These are phyloP conservation scores for Pristionchus arcanus DNA, from an alignment of 2,888 invertebrate genomes.

Conservation along the genomic window DNA sequence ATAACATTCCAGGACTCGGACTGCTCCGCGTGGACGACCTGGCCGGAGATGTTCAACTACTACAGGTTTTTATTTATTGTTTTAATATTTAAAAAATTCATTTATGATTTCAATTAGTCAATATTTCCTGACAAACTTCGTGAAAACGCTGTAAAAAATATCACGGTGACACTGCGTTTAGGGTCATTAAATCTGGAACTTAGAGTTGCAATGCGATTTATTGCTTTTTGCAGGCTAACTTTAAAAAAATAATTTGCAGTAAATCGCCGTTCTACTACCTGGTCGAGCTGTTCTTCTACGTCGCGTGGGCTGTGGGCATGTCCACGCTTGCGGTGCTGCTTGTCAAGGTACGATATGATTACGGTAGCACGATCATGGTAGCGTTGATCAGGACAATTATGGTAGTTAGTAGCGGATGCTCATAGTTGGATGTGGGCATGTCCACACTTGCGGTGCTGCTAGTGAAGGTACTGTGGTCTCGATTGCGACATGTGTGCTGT, in stretches of 20 bases:
- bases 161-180: neutral
- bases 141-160: too few species aligned
- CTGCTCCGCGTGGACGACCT: constrained; percentile 77
- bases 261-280: constrained; percentile 84
- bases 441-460: constrained; percentile 94
- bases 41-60: constrained; percentile 77
- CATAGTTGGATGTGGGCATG: constrained; percentile 94
- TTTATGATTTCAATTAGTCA: too few species aligned
- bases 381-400: too few species aligned
- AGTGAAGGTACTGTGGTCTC: constrained; percentile 91
- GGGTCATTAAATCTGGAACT: constrained; percentile 85
- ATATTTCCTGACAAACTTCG: too few species aligned
- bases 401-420: too few species aligned
- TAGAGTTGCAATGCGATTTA: too few species aligned
- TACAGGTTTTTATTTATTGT: constrained; percentile 60
- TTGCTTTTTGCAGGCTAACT: too few species aligned
- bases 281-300: constrained; percentile 95
- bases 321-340: constrained; percentile 94
- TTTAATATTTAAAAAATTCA: too few species aligned
- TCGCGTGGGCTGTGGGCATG: constrained; percentile 93
- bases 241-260: neutral
- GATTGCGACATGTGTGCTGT: too few species aligned
- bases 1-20: constrained; percentile 66
- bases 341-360: constrained; percentile 85
- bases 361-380: too few species aligned